A percentile compares a stretch with the other conserved stretches of the same genome.
Conservation (phyloP, 2,797 vertebrate genomes). For the Remorina albescens region DNA sequence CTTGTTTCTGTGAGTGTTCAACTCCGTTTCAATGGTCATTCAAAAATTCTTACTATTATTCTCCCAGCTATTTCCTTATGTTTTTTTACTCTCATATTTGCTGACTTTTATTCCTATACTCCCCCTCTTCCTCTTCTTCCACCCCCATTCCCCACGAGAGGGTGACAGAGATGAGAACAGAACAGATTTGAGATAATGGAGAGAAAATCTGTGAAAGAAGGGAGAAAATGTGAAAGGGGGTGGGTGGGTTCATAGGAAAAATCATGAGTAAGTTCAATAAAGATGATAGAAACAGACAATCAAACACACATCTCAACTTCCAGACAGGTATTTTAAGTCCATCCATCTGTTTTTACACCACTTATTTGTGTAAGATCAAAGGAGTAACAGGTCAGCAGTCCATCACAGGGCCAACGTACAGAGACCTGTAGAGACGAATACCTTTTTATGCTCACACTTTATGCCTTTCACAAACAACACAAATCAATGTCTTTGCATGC, state of each 20-base stretch:
- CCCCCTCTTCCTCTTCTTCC: constrained; percentile 55
- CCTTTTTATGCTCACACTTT: no score
- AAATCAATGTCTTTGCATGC: not conserved
- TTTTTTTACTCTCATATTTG: constrained; percentile 35
- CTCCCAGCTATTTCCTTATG: constrained; percentile 38
- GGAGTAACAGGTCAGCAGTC: no score
- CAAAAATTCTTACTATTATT: constrained; percentile 54
- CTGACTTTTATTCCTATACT: constrained; percentile 57
- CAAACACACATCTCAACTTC: constrained; percentile 13
- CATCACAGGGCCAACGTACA: no score
- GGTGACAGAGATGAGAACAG: constrained; percentile 73
- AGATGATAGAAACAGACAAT: constrained; percentile 63
- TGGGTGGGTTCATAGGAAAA: constrained; percentile 26
- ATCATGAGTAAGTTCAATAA: constrained; percentile 39
- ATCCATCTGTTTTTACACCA: no score
- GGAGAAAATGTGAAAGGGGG: constrained; percentile 44
- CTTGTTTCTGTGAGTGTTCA: not conserved
- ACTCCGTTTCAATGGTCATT: constrained; percentile 37
- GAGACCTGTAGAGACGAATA: no score
- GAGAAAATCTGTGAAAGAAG: constrained; percentile 70
- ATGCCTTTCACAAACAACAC: constrained; percentile 1
- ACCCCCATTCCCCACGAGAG: constrained; percentile 71
- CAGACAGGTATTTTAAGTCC: no score
- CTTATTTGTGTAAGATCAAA: no score
- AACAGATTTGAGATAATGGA: constrained; percentile 66